A percentile compares a stretch with the other conserved stretches of the same genome.
phyloP scores from a whole-genome alignment of 1,140 invertebrate species.

The Diabrotica undecimpunctata region DNA sequence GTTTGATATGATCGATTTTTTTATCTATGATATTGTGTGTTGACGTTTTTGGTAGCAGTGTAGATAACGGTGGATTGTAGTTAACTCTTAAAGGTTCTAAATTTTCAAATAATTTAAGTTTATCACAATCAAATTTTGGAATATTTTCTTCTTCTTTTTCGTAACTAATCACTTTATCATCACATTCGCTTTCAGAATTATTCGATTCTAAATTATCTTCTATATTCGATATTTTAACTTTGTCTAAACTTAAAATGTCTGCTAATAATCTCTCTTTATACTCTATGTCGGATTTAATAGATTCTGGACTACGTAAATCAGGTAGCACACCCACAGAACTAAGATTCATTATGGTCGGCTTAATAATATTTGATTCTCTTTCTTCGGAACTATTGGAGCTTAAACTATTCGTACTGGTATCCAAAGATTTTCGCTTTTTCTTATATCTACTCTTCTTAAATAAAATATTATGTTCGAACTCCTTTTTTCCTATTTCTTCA shows the following conservation, averaged over 20 bases:
- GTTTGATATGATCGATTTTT: no score
- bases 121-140: neutral
- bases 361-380: constrained; percentile 21
- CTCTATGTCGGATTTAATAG: constrained; percentile 54
- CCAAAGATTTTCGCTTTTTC: constrained; percentile 37
- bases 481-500: constrained; percentile 53
- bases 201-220: neutral
- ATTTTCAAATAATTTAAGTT: neutral
- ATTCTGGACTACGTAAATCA: constrained; percentile 51
- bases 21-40: no score
- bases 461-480: constrained; percentile 58
- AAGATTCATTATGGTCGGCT: constrained; percentile 46
- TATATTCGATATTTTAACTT: constrained; percentile 31
- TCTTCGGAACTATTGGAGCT: constrained; percentile 39
- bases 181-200: constrained; percentile 13
- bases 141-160: neutral
- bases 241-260: constrained; percentile 52
- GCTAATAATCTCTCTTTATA: constrained; percentile 54
- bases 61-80: neutral
- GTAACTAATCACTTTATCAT: constrained; percentile 8
- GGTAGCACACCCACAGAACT: constrained; percentile 48
- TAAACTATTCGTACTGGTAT: constrained; percentile 26
- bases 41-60: neutral
- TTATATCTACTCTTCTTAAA: constrained; percentile 48
- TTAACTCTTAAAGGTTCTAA: neutral